Conservation (phyloP, 2,113 vertebrate genomes). For the Motacilla alba region DNA sequence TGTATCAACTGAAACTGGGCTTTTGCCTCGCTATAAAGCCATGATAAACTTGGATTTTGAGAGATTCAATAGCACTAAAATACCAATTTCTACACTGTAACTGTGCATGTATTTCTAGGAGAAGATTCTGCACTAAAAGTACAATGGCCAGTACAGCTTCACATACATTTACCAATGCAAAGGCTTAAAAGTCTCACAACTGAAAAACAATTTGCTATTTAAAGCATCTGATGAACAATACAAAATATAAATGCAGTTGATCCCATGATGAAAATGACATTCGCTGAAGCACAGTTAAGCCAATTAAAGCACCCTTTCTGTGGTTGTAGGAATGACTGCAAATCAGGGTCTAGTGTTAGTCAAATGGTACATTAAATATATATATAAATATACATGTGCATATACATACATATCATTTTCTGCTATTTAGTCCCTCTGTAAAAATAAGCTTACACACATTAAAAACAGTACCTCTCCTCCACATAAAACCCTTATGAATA, state of each 20-base stretch:
- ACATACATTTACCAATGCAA: background rate
- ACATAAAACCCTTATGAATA: background rate
- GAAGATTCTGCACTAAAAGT: background rate
- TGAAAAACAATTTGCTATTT: background rate
- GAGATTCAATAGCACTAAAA: background rate
- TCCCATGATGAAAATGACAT: background rate
- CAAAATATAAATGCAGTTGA: background rate
- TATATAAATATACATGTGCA: background rate
- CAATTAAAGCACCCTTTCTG: background rate
- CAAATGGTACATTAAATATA: background rate
- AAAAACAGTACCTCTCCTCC: background rate
- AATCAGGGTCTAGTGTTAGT: background rate
- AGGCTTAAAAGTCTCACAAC: background rate
- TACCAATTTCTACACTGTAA: background rate
- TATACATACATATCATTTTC: background rate
- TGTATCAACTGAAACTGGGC: rapidly evolving
- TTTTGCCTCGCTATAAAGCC: background rate
- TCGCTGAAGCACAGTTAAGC: background rate
- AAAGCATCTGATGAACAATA: background rate
- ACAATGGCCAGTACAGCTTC: background rate
- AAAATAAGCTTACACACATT: background rate
- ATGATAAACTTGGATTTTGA: background rate
- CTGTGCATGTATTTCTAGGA: background rate
- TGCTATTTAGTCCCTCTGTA: background rate
- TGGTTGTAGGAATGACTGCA: background rate